phyloP scores from a whole-genome alignment of 2,113 vertebrate species.

The Athene cunicularia region DNA sequence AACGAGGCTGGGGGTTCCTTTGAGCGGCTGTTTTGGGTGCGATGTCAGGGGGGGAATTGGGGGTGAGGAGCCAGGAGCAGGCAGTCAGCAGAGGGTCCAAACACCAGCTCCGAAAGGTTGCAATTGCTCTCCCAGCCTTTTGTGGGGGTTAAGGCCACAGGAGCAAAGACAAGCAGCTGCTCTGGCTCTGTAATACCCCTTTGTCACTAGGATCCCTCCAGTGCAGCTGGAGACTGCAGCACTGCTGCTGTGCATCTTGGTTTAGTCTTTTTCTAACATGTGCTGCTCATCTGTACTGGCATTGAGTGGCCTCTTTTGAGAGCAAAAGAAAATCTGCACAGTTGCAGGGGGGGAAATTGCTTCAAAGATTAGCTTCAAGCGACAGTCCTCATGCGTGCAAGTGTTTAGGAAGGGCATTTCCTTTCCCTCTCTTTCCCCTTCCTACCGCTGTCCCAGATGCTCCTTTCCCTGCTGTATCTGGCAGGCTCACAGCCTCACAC shows the following conservation, averaged over 20 bases:
- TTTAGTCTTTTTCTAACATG: neutral
- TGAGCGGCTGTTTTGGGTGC: neutral
- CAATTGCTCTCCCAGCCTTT: neutral
- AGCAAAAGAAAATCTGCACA: neutral
- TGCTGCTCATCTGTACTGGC: neutral
- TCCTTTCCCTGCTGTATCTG: neutral
- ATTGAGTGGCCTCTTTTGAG: neutral
- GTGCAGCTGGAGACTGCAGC: neutral
- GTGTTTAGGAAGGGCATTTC: neutral
- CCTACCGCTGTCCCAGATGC: too few relatives aligned
- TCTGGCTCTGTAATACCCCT: neutral
- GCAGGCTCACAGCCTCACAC: neutral
- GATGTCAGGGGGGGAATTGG: accelerated
- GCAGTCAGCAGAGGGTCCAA: neutral
- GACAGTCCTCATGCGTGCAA: neutral
- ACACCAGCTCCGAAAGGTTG: neutral
- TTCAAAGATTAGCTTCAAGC: neutral
- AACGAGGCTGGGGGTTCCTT: neutral
- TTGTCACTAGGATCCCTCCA: neutral
- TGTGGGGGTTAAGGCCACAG: neutral
- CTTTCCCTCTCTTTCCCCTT: neutral
- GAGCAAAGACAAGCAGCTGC: neutral
- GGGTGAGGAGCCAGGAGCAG: neutral
- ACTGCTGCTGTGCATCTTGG: neutral
- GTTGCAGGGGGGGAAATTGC: neutral